Percentiles rank a stretch among this genome's conserved stretches.
These are phyloP conservation scores for Rotaria macrura DNA, from an alignment of 2,888 invertebrate genomes.

Conservation along the genomic window DNA sequence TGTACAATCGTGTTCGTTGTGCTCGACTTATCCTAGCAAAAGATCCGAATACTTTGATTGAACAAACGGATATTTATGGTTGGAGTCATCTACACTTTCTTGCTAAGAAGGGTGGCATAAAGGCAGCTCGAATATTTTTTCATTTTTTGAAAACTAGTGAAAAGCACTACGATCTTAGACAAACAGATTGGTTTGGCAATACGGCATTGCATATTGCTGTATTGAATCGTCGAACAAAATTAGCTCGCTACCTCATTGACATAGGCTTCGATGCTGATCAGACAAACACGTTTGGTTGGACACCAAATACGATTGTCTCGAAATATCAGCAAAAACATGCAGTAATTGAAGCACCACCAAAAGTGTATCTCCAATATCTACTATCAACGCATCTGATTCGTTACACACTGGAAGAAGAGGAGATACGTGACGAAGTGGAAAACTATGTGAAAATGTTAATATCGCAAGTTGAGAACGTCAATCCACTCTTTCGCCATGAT, in stretches of 20 bases:
- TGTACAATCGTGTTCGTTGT: neutral
- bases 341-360: neutral
- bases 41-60: accelerated
- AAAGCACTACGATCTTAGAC: neutral
- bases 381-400: neutral
- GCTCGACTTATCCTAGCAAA: neutral
- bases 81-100: neutral
- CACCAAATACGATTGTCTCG: neutral
- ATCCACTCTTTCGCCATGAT: neutral
- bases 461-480: neutral
- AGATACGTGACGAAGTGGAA: neutral
- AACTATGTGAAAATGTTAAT: neutral
- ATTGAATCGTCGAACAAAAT: neutral
- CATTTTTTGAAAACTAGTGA: neutral
- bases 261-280: neutral
- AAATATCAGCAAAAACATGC: neutral
- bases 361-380: neutral
- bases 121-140: neutral
- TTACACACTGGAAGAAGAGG: neutral
- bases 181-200: neutral
- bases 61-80: neutral
- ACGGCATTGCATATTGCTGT: neutral
- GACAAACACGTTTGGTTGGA: neutral
- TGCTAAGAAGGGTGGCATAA: neutral
- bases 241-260: neutral